Conservation (phyloP, 2,888 invertebrate genomes). For the Notodonta ziczac region DNA sequence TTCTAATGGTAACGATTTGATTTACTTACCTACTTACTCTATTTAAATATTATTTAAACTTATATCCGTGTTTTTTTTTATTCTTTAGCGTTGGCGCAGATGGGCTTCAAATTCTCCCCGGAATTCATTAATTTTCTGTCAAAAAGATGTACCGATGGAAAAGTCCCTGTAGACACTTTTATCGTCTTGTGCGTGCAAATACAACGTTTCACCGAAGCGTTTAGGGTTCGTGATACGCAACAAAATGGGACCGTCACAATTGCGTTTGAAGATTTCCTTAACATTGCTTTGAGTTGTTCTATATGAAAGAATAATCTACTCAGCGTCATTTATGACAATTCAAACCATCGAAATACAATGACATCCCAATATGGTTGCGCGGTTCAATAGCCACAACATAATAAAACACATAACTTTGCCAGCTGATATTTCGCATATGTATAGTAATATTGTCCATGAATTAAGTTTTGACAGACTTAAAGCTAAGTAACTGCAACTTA, state of each 20-base stretch:
- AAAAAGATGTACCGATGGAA: slow-evolving; percentile 86
- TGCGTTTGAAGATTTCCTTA: slow-evolving; percentile 95
- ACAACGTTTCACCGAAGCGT: slow-evolving; percentile 95
- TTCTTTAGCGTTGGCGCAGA: slow-evolving; percentile 90
- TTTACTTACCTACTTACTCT: too few species aligned
- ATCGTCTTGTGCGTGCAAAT: slow-evolving; percentile 95
- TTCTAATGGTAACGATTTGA: slow-evolving; percentile 83
- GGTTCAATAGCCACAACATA: not conserved
- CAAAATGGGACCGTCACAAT: slow-evolving; percentile 93
- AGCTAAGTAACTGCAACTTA: too few species aligned
- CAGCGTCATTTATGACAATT: slow-evolving; percentile 3
- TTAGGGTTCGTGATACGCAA: slow-evolving; percentile 90
- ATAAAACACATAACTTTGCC: too few species aligned
- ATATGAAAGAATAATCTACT: slow-evolving; percentile 54
- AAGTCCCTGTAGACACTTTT: slow-evolving; percentile 93
- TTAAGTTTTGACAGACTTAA: too few species aligned
- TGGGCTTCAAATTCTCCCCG: slow-evolving; percentile 94
- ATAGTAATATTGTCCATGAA: too few species aligned
- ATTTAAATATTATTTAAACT: too few species aligned
- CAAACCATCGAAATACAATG: not conserved
- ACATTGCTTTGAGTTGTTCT: slow-evolving; percentile 91
- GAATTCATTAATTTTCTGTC: slow-evolving; percentile 90
- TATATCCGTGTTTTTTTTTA: too few species aligned
- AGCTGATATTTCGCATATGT: too few species aligned
- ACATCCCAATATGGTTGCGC: not conserved